Evolutionary conservation across 1,140 invertebrate species (phyloP).

Genomic region (Leptopilina clavipes): DNA sequence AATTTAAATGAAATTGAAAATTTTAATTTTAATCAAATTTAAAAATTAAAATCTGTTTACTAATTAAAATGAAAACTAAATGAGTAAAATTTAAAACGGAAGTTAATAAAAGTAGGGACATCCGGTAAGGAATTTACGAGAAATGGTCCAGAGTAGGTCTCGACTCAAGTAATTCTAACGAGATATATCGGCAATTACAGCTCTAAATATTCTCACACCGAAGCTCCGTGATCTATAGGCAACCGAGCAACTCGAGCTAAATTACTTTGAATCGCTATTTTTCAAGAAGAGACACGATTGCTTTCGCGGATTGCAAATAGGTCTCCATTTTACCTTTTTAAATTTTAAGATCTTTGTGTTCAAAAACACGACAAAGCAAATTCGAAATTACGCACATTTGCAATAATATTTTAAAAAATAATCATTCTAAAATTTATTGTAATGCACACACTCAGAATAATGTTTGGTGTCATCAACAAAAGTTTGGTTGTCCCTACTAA

Average conservation of each 20-base stretch:
- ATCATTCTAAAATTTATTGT: neutral
- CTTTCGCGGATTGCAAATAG: constrained; percentile 64
- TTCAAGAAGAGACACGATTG: constrained; percentile 67
- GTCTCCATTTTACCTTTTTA: constrained; percentile 49
- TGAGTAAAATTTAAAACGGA: constrained; percentile 48
- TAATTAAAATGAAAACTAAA: constrained; percentile 22
- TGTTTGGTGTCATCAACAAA: too few species aligned
- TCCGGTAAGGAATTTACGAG: constrained; percentile 72
- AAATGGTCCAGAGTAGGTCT: constrained; percentile 54
- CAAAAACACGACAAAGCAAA: constrained; percentile 11
- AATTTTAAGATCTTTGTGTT: constrained; percentile 50
- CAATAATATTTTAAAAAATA: neutral
- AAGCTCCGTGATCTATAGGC: constrained; percentile 70
- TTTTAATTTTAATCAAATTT: too few species aligned
- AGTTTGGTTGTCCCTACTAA: too few species aligned
- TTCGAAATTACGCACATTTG: neutral
- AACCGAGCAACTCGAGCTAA: constrained; percentile 60
- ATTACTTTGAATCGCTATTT: constrained; percentile 74
- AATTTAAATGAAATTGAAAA: too few species aligned
- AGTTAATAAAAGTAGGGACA: constrained; percentile 68
- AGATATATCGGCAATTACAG: constrained; percentile 76
- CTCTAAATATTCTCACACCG: constrained; percentile 74
- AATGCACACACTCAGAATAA: neutral
- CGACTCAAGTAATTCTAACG: constrained; percentile 66
- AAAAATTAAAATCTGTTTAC: too few species aligned